Conservation (phyloP, 2,888 invertebrate genomes). For the Noctua janthe region DNA sequence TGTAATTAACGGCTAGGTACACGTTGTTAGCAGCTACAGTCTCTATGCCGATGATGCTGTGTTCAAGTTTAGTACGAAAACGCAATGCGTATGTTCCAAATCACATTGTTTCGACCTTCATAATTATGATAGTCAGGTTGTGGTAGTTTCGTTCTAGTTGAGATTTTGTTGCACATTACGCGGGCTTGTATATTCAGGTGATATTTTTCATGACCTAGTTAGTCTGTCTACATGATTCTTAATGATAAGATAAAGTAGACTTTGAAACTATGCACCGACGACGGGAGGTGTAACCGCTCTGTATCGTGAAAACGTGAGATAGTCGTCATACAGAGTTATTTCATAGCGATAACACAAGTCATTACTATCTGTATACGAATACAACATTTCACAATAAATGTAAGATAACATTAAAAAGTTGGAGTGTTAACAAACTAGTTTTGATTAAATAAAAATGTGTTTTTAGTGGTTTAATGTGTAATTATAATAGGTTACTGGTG, state of each 20-base stretch:
- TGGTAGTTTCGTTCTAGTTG: conserved; percentile 32
- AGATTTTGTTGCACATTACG: conserved; percentile 40
- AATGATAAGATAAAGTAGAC: conserved; percentile 63
- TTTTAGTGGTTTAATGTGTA: conserved; percentile 13
- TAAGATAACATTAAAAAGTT: conserved; percentile 42
- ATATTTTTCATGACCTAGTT: conserved; percentile 65
- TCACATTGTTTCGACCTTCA: conserved; percentile 52
- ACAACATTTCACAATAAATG: conserved; percentile 56
- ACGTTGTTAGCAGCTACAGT: conserved; percentile 46
- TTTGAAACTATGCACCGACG: conserved; percentile 44
- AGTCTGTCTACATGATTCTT: conserved; percentile 51
- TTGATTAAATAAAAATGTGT: conserved; percentile 18
- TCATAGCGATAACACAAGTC: conserved; percentile 55
- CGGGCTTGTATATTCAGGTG: conserved; percentile 36
- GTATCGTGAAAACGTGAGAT: conserved; percentile 52
- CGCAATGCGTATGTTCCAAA: conserved; percentile 37
- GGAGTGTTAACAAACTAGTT: conserved; percentile 23
- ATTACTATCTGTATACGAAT: conserved; percentile 50
- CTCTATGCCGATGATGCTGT: conserved; percentile 32
- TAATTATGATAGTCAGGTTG: conserved; percentile 39
- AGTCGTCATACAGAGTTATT: conserved; percentile 42
- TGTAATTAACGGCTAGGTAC: conserved; percentile 63
- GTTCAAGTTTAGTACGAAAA: conserved; percentile 43
- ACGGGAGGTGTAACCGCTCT: conserved; percentile 43
- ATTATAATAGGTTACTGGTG: conserved; percentile 5